A percentile compares a stretch with the other conserved stretches of the same genome.
Evolutionary conservation across 1,140 invertebrate genomes (phyloP).

Genomic region (Globodera rostochiensis): DNA sequence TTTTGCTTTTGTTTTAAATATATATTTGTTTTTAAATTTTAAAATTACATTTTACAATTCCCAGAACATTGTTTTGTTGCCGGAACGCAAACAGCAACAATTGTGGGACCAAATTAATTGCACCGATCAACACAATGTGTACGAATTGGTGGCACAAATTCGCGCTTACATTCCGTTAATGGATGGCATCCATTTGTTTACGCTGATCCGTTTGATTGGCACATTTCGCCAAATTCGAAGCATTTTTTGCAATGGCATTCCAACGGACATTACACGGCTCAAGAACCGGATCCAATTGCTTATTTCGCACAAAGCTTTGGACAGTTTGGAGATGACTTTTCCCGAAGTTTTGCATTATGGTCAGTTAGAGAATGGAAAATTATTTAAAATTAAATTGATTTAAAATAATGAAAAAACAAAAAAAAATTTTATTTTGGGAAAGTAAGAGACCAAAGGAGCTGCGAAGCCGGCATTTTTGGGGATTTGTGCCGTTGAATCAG

Average conservation of each 20-base stretch:
- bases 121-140: neutral
- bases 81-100: neutral
- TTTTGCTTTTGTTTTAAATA: neutral
- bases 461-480: too few relatives aligned
- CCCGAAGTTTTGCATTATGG: neutral
- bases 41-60: neutral
- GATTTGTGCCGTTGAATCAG: too few relatives aligned
- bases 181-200: neutral
- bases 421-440: neutral
- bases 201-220: neutral
- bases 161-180: neutral
- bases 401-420: neutral
- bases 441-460: too few relatives aligned
- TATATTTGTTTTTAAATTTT: too few relatives aligned
- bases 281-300: neutral
- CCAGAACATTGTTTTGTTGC: neutral
- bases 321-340: neutral
- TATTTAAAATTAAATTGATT: neutral
- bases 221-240: neutral
- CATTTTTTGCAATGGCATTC: neutral
- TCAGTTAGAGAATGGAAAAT: neutral
- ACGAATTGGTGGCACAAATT: neutral
- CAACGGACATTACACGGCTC: neutral
- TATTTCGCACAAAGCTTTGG: neutral
- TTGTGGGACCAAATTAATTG: neutral